Conservation (phyloP, 30 jellyfish, hydroid and myxozoan species). For the Morbakka virulenta region DNA sequence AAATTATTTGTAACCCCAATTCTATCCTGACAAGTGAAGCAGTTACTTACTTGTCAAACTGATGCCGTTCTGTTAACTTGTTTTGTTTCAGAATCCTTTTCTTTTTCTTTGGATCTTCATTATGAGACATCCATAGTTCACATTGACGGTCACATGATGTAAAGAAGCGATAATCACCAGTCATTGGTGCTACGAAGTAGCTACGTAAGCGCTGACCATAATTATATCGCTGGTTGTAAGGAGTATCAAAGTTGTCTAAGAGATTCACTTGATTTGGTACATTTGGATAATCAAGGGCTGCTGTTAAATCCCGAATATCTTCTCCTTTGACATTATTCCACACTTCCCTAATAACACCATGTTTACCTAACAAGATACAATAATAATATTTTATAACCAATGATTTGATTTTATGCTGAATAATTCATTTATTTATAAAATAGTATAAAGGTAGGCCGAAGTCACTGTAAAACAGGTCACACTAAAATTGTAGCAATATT, state of each 20-base stretch:
- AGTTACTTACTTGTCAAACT: conserved; percentile 65
- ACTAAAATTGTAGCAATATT: too few relatives aligned
- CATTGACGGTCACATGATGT: conserved; percentile 83
- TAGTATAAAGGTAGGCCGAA: too few relatives aligned
- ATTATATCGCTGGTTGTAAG: conserved; percentile 73
- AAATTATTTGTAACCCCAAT: too few relatives aligned
- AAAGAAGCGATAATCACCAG: conserved; percentile 95
- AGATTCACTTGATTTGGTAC: conserved; percentile 71
- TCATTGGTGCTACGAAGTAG: conserved; percentile 97
- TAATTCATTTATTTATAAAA: too few relatives aligned
- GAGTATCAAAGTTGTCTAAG: conserved; percentile 78
- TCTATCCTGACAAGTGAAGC: too few relatives aligned
- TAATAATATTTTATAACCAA: neutral
- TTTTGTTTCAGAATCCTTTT: conserved; percentile 54
- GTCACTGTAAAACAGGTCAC: too few relatives aligned
- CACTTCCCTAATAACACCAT: conserved; percentile 86
- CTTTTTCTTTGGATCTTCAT: conserved; percentile 58
- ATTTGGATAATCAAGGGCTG: conserved; percentile 63
- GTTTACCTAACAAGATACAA: conserved; percentile 86
- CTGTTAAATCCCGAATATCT: conserved; percentile 70
- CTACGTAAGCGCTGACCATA: conserved; percentile 94
- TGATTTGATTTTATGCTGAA: too few relatives aligned
- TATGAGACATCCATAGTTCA: conserved; percentile 79
- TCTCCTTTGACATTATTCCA: conserved; percentile 93
- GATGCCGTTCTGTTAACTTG: conserved; percentile 75